Percentiles rank a stretch among this genome's conserved stretches.
phyloP scores from a whole-genome alignment of 2,888 invertebrate species.

The Plusia festucae region DNA sequence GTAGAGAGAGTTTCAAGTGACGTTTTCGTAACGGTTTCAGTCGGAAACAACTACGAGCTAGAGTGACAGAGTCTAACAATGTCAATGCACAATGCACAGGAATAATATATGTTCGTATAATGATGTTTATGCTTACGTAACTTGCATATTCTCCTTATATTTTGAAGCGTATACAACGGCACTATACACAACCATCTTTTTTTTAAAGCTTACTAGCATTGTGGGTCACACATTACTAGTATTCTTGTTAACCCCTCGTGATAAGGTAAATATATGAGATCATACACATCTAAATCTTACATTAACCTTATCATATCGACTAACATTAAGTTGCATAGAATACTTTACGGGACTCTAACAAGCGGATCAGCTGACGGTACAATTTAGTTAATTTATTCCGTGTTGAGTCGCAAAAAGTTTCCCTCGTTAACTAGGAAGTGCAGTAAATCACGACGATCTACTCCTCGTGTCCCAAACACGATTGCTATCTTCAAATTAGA shows the following conservation, averaged over 20 bases:
- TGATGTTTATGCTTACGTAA: not conserved
- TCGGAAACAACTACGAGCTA: not conserved
- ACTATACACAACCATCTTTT: too few species aligned
- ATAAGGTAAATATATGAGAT: not conserved
- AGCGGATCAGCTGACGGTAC: constrained; percentile 62
- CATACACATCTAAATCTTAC: not conserved
- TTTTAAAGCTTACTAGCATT: too few species aligned
- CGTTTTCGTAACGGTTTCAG: not conserved
- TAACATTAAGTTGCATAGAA: constrained; percentile 28
- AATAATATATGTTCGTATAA: not conserved
- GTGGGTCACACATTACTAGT: too few species aligned
- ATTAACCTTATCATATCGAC: constrained; percentile 22
- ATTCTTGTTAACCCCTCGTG: too few species aligned
- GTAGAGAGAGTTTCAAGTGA: constrained; percentile 3
- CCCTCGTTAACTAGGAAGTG: constrained; percentile 83
- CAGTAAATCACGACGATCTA: constrained; percentile 78
- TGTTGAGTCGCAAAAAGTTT: constrained; percentile 80
- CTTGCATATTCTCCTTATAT: not conserved
- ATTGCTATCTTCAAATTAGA: constrained; percentile 82
- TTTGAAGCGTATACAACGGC: too few species aligned
- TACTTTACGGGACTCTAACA: constrained; percentile 40
- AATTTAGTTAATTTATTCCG: constrained; percentile 81
- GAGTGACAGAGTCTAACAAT: not conserved
- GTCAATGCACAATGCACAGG: not conserved
- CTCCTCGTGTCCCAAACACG: constrained; percentile 76